These are phyloP conservation scores for Eumacrocentrus americanus DNA, from an alignment of 2,888 invertebrate species.

Conservation along the genomic window DNA sequence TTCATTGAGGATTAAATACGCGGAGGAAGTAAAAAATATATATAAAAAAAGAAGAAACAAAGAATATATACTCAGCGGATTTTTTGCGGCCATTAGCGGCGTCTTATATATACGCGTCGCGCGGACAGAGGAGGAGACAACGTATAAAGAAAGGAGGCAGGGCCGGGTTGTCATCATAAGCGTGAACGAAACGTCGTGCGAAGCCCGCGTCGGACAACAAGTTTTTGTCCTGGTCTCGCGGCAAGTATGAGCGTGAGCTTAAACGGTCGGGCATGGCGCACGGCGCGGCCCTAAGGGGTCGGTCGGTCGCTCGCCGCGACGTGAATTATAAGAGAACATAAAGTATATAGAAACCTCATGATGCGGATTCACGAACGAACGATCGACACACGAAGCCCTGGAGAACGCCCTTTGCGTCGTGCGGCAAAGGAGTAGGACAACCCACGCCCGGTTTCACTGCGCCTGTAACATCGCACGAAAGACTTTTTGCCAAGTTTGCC, in stretches of 20 bases:
- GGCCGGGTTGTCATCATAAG: conserved; percentile 10
- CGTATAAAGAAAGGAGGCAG: background rate
- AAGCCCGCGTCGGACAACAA: conserved; percentile 8
- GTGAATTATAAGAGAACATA: conserved; percentile 28
- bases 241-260: background rate
- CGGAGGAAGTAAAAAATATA: background rate
- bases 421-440: background rate
- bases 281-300: conserved; percentile 22
- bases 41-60: background rate
- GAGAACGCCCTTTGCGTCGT: too few species aligned
- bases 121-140: background rate
- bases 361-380: background rate
- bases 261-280: background rate
- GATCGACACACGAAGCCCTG: too few species aligned
- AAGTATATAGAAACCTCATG: background rate
- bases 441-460: conserved; percentile 7
- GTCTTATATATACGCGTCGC: background rate
- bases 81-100: background rate
- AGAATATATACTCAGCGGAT: too few species aligned
- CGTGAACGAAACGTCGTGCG: conserved; percentile 13
- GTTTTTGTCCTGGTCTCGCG: conserved; percentile 1
- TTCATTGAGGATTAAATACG: background rate
- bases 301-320: conserved; percentile 18
- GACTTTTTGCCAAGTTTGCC: conserved; percentile 26
- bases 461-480: background rate